phyloP scores from a whole-genome alignment of 2,797 vertebrate genomes.

The Spheniscus humboldti region DNA sequence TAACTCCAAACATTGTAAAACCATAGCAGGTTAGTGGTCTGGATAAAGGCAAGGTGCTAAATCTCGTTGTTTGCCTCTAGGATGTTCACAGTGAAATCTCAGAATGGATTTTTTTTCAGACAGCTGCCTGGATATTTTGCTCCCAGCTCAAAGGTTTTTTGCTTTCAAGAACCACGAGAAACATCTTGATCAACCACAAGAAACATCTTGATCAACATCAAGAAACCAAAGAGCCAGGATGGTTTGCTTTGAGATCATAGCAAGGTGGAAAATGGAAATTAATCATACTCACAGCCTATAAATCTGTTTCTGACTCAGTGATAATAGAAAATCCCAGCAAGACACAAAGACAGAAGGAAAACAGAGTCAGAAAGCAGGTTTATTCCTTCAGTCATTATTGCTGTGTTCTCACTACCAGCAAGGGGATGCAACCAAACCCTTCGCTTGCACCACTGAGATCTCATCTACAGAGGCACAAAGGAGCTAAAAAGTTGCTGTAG shows the following conservation, averaged over 20 bases:
- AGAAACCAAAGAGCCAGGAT: background rate
- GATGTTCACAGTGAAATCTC: background rate
- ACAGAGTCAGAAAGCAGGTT: background rate
- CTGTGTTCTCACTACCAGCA: background rate
- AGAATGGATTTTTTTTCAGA: background rate
- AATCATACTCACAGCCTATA: background rate
- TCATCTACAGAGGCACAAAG: background rate
- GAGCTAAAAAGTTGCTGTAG: background rate
- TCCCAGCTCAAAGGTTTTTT: background rate
- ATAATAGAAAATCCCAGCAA: constrained; percentile 49
- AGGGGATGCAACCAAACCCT: background rate
- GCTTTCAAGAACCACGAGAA: background rate
- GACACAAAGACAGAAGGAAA: background rate
- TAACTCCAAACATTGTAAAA: background rate
- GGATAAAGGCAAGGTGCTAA: background rate
- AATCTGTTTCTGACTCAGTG: background rate
- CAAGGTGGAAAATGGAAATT: constrained; percentile 25
- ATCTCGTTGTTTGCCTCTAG: background rate
- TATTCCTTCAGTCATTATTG: background rate
- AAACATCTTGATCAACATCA: background rate
- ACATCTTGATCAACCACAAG: no score
- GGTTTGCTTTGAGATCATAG: background rate
- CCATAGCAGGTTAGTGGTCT: background rate
- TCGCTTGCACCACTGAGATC: background rate
- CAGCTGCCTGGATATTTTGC: background rate